phyloP scores from a whole-genome alignment of 2,888 invertebrate species.

The Calameuta pallipes region DNA sequence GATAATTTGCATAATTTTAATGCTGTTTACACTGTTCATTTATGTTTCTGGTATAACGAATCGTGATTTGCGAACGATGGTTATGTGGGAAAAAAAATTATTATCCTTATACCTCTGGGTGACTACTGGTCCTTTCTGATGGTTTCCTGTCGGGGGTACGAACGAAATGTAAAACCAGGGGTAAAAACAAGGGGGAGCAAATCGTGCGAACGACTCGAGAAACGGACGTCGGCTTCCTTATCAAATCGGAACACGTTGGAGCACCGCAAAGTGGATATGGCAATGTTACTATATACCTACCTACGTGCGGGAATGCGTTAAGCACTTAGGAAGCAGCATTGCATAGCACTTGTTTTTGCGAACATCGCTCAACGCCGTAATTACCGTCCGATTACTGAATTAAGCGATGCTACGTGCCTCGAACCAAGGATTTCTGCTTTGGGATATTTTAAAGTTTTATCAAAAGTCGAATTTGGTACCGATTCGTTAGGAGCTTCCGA shows the following conservation, averaged over 20 bases:
- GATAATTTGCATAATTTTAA: background rate
- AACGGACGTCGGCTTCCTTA: constrained; percentile 12
- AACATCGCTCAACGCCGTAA: constrained; percentile 35
- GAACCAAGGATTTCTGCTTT: background rate
- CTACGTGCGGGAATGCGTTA: constrained; percentile 51
- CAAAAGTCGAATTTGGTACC: background rate
- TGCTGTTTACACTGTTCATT: background rate
- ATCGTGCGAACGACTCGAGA: constrained; percentile 9
- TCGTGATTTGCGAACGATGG: background rate
- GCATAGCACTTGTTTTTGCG: constrained; percentile 44
- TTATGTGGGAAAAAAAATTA: background rate
- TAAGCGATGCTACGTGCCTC: constrained; percentile 39
- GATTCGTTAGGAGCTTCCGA: background rate
- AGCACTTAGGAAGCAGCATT: constrained; percentile 43
- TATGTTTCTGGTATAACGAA: background rate
- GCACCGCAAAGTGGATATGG: background rate
- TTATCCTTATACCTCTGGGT: background rate
- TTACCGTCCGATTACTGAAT: constrained; percentile 43
- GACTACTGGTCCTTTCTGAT: too few species aligned
- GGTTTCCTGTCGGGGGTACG: background rate
- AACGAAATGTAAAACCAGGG: background rate
- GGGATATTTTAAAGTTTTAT: background rate
- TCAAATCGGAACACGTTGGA: constrained; percentile 10
- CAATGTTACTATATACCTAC: constrained; percentile 12
- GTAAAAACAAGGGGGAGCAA: background rate